Evolutionary conservation across 2,797 vertebrate species (phyloP).

Genomic region (Oreochromis grahami): DNA sequence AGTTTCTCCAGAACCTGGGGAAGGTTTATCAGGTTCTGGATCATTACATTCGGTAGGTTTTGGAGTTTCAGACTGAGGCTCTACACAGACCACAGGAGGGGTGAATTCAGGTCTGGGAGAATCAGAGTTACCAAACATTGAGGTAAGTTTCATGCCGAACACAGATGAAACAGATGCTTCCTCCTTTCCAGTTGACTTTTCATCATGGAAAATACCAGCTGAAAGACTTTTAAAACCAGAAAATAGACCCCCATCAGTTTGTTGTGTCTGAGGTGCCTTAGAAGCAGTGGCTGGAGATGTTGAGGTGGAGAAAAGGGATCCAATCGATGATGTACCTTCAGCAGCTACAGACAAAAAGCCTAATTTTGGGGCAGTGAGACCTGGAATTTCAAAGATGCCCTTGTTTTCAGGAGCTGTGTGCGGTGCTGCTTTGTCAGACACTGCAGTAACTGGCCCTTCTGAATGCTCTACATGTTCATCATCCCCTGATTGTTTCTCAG

Average conservation of each 20-base stretch:
- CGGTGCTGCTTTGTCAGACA: constrained; percentile 18
- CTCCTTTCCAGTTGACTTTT: constrained; percentile 67
- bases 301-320: constrained; percentile 82
- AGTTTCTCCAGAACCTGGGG: constrained; percentile 62
- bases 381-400: constrained; percentile 77
- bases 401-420: constrained; percentile 50
- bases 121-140: constrained; percentile 72
- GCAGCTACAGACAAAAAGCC: constrained; percentile 76
- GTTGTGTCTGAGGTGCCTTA: constrained; percentile 58
- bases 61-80: constrained; percentile 51
- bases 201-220: constrained; percentile 83
- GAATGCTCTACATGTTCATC: neutral
- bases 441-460: neutral
- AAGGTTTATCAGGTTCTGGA: constrained; percentile 53
- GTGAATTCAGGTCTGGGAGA: constrained; percentile 45
- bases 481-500: neutral
- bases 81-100: constrained; percentile 40
- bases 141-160: constrained; percentile 78
- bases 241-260: constrained; percentile 72
- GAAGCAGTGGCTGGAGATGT: constrained; percentile 47
- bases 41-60: constrained; percentile 21
- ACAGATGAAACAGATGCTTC: constrained; percentile 67
- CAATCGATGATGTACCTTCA: constrained; percentile 77
- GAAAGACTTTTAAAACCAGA: constrained; percentile 88
- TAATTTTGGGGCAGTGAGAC: constrained; percentile 73